Conservation (phyloP, 2,888 invertebrate species). For the Rhopalosiphum nymphaeae region DNA sequence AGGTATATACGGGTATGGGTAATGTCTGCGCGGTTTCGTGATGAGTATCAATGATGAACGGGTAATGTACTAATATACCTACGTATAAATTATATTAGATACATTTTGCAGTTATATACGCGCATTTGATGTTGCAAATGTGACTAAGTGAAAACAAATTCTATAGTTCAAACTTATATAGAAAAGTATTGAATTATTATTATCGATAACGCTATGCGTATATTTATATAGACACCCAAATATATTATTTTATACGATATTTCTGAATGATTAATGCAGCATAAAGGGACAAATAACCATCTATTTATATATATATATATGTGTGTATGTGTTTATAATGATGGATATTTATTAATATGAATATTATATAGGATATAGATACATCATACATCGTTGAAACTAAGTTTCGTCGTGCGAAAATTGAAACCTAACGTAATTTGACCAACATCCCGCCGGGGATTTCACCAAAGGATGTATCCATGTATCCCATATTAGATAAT, state of each 20-base stretch:
- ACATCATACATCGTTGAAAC: neutral
- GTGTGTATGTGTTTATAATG: neutral
- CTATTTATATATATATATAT: neutral
- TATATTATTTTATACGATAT: neutral
- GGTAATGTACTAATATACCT: neutral
- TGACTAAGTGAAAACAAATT: neutral
- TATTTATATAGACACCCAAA: neutral
- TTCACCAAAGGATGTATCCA: neutral
- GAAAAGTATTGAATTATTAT: neutral
- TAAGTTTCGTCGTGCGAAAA: neutral
- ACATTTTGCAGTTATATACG: neutral
- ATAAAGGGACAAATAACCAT: neutral
- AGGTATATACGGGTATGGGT: neutral
- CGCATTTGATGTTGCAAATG: neutral
- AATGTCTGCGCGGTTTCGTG: neutral
- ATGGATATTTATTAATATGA: neutral
- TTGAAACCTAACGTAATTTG: neutral
- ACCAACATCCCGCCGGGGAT: neutral
- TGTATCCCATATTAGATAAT: neutral
- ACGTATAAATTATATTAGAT: neutral
- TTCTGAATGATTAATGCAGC: neutral
- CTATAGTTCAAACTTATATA: neutral
- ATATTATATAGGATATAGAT: neutral
- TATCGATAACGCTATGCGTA: neutral
- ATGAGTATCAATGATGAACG: neutral